Evolutionary conservation across 2,797 vertebrate genomes (phyloP), one percentile per base, ranked within the genome.

Genomic region (Leptoclinus maculatus): DNA sequence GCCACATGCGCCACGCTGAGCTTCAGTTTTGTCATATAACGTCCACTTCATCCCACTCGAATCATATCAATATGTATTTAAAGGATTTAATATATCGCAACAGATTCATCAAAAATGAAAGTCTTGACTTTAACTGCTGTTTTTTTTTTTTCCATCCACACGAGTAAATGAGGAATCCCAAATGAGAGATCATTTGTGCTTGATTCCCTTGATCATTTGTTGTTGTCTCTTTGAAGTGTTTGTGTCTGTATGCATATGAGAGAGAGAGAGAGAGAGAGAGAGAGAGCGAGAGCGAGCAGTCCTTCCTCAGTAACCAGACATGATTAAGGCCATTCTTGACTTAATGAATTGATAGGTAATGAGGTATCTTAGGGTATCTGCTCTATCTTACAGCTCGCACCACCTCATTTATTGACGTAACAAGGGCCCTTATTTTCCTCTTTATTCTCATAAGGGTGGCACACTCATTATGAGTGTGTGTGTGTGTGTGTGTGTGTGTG

Each of bases 301-400:
- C 70, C 62, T 83, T 85, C 73, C 54, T 74, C 84, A 83, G 88
- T 87, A 91, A 87, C 66, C 79, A 67, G 51, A 65, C 79, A 76
- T 77, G 85, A 92, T 90, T 88, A 86, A 88, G 86, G 77, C 88
- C 66, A 64, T 89, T 89, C 88, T 86, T 83, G 85, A 87, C 80
- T 88, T 87, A 90, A 93, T 90, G 85, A 90, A 89, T 87, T 86
- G 80, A 51, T 78, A 60, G 84, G 86, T 90, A 90, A 91, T 90
- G 80, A 88, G 84, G 78, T 83, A 85, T 91, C 85, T 77, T 38
- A 74, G 59, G 58, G 64, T 88, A 81, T 86, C 70, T 76, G 76
- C 8, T 77, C 7, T 74, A 84, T 91, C 85, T 82, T 82, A 85
- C 85, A 80, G 76, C 82, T 84, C 69, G n/a, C 84, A 74, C 60